A percentile compares a stretch with the other conserved stretches of the same genome.
phyloP scores from a whole-genome alignment of 2,797 vertebrate species.

The Dromococcyx pavoninus region DNA sequence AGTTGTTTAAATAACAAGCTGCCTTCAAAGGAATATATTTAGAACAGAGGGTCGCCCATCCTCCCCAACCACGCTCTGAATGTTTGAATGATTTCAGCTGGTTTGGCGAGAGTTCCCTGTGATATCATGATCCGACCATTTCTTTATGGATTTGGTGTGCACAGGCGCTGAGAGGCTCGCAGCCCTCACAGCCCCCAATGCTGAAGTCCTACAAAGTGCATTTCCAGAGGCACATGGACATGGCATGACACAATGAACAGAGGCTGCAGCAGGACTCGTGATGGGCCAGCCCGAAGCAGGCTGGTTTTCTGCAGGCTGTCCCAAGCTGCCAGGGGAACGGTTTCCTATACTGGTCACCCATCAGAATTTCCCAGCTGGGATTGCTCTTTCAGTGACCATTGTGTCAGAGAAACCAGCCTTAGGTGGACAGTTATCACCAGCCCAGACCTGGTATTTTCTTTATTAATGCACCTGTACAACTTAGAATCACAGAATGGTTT shows the following conservation, averaged over 20 bases:
- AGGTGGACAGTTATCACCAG: accelerated
- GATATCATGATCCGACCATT: slow-evolving; percentile 51
- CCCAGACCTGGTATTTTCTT: not conserved
- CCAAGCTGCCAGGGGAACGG: not conserved
- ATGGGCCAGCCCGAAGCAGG: not conserved
- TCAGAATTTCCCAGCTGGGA: accelerated
- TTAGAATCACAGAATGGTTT: too few relatives aligned
- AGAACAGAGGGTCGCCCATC: slow-evolving; percentile 29
- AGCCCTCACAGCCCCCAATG: not conserved
- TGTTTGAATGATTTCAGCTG: slow-evolving; percentile 70
- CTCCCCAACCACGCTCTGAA: not conserved
- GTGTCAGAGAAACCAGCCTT: not conserved
- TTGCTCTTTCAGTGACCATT: not conserved
- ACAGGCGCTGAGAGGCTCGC: not conserved
- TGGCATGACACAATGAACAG: accelerated
- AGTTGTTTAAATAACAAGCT: slow-evolving; percentile 50
- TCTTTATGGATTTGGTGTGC: not conserved
- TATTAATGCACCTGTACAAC: too few relatives aligned
- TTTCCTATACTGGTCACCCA: not conserved
- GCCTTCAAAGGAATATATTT: slow-evolving; percentile 68
- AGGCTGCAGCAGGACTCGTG: not conserved
- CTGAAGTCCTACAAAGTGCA: not conserved
- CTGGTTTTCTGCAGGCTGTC: not conserved
- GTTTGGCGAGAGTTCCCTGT: slow-evolving; percentile 44
- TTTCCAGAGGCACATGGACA: not conserved